Percentiles rank a stretch among this genome's conserved stretches.
These are phyloP conservation scores for Osmerus mordax DNA, from an alignment of 2,113 vertebrate genomes.

Conservation along the genomic window DNA sequence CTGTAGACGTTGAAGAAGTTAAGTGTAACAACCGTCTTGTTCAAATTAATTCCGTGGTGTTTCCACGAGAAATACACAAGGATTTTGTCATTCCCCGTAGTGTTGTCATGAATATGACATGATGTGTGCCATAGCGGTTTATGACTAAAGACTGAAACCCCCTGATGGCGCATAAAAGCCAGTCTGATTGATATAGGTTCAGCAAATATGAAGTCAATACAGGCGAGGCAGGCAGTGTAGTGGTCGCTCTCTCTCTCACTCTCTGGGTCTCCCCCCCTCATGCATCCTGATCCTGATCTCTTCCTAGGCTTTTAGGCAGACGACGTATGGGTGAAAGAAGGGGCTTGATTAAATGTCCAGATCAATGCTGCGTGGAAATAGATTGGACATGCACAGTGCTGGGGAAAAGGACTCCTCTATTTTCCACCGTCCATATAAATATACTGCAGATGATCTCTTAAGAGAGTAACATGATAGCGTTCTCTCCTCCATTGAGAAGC, in stretches of 20 bases:
- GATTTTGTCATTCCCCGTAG: too few relatives aligned
- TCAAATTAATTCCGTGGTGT: too few relatives aligned
- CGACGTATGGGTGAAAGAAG: constrained; percentile 10
- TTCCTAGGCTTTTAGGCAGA: neutral
- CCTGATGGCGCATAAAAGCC: too few relatives aligned
- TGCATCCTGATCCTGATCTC: constrained; percentile 8
- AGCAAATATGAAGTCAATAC: neutral
- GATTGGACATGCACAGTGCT: constrained; percentile 4
- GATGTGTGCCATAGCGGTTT: too few relatives aligned
- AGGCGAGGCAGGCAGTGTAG: neutral
- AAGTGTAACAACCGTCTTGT: too few relatives aligned
- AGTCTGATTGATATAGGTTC: neutral
- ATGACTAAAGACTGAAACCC: too few relatives aligned
- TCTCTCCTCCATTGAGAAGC: constrained; percentile 23
- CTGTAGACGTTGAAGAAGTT: too few relatives aligned
- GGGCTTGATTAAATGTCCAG: constrained; percentile 19
- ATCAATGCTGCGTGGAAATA: neutral
- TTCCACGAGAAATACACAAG: too few relatives aligned
- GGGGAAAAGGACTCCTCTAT: neutral
- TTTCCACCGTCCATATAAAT: constrained; percentile 2
- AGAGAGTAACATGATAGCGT: constrained; percentile 16
- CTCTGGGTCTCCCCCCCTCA: constrained; percentile 3
- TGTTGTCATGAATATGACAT: too few relatives aligned
- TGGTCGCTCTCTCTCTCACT: constrained; percentile 6
- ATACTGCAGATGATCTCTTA: constrained; percentile 28